Evolutionary conservation across 2,797 vertebrate species (phyloP).

Genomic region (Echeneis naucrates): DNA sequence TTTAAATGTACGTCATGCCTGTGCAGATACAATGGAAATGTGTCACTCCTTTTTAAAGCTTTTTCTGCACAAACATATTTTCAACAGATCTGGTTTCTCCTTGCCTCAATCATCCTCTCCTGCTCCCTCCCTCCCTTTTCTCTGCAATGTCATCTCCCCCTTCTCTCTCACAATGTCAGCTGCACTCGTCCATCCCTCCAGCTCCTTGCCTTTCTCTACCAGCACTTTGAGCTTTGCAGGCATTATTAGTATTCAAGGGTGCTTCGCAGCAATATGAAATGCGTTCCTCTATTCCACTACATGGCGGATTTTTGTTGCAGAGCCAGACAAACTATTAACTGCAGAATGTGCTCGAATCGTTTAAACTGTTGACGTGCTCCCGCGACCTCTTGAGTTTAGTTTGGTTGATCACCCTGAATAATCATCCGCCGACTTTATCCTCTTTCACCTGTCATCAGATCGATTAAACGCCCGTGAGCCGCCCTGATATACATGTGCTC

Average conservation of each 20-base stretch:
- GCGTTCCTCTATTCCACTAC: constrained; percentile 51
- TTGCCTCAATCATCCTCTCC: constrained; percentile 53
- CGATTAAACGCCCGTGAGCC: constrained; percentile 60
- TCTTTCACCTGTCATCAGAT: constrained; percentile 62
- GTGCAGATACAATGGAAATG: constrained; percentile 40
- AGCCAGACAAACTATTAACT: constrained; percentile 33
- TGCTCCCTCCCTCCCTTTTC: constrained; percentile 28
- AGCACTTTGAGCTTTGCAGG: constrained; percentile 74
- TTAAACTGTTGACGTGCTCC: constrained; percentile 34
- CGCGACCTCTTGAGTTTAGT: constrained; percentile 38
- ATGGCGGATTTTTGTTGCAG: constrained; percentile 44
- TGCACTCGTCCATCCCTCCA: constrained; percentile 73
- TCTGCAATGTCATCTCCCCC: constrained; percentile 74
- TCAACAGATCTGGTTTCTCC: constrained; percentile 63
- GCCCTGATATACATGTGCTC: constrained; percentile 47
- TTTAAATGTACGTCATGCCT: constrained; percentile 25
- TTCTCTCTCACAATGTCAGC: constrained; percentile 76
- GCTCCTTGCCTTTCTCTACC: constrained; percentile 67
- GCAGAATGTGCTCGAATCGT: constrained; percentile 45
- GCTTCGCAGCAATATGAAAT: constrained; percentile 75
- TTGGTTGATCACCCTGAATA: constrained; percentile 52
- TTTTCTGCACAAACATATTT: constrained; percentile 66
- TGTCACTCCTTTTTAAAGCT: constrained; percentile 23
- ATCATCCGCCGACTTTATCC: constrained; percentile 49
- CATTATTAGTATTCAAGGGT: constrained; percentile 78